Conservation (phyloP, 2,113 vertebrate genomes). For the Lipophrys pholis region DNA sequence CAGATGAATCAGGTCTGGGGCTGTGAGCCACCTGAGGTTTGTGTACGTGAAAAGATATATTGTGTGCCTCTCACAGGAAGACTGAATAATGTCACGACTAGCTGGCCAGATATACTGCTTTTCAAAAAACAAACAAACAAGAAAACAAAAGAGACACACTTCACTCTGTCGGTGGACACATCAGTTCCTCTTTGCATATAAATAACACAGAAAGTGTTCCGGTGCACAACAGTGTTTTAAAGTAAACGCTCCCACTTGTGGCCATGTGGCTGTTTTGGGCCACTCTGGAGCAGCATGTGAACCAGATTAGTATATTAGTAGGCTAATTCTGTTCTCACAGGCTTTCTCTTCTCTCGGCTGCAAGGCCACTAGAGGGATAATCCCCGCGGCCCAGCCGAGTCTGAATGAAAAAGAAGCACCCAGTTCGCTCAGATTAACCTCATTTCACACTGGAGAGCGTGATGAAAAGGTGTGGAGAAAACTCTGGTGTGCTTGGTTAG, state of each 20-base stretch:
- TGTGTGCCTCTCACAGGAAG: background rate
- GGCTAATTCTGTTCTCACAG: conserved; percentile 67
- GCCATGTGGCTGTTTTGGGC: conserved; percentile 14
- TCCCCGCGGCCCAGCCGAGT: conserved; percentile 28
- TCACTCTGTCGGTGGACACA: background rate
- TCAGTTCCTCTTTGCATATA: conserved; percentile 20
- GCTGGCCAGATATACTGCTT: background rate
- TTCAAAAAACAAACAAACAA: too few species aligned
- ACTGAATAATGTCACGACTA: background rate
- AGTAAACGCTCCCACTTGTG: background rate
- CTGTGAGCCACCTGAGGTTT: conserved; percentile 10
- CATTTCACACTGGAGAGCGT: background rate
- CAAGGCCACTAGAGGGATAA: conserved; percentile 43
- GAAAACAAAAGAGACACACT: background rate
- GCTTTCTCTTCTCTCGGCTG: conserved; percentile 38
- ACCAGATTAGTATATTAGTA: conserved; percentile 74
- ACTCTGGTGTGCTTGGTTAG: background rate
- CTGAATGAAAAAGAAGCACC: conserved; percentile 29
- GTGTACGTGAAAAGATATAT: background rate
- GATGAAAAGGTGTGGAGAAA: conserved; percentile 13
- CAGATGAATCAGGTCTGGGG: conserved; percentile 34
- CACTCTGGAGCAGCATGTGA: conserved; percentile 57
- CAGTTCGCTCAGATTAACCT: conserved; percentile 28
- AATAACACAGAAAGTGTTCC: conserved; percentile 23
- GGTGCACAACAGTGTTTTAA: conserved; percentile 28